Conservation (phyloP, 2,888 invertebrate species). For the Priocnemis perturbator region DNA sequence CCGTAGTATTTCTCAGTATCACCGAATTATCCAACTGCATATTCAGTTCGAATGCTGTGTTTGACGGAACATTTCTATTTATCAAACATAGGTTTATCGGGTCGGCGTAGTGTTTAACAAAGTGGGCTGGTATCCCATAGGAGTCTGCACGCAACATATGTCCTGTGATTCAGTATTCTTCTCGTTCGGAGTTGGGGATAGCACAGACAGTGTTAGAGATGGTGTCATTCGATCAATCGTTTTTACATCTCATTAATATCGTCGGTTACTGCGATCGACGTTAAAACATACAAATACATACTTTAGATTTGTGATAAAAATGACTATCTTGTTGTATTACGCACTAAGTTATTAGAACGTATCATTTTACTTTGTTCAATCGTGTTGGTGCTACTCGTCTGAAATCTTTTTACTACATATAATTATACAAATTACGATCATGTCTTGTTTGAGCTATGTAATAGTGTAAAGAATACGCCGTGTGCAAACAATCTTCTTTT, state of each 20-base stretch:
- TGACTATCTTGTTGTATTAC: conserved; percentile 27
- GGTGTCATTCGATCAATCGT: conserved; percentile 88
- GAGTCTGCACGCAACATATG: conserved; percentile 82
- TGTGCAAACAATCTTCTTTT: conserved; percentile 23
- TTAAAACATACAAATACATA: conserved; percentile 25
- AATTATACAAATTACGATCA: conserved; percentile 26
- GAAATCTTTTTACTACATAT: conserved; percentile 15
- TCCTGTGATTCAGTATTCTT: conserved; percentile 85
- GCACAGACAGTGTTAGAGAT: conserved; percentile 84
- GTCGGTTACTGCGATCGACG: conserved; percentile 45
- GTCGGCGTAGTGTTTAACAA: conserved; percentile 90
- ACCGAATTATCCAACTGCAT: background rate
- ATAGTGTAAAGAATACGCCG: conserved; percentile 6
- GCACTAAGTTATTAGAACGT: conserved; percentile 29
- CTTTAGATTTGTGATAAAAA: conserved; percentile 40
- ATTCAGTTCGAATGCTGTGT: background rate
- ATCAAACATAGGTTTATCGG: conserved; percentile 81
- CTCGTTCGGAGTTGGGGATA: conserved; percentile 85
- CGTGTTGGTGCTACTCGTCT: conserved; percentile 30
- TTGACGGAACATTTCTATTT: background rate
- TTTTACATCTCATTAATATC: conserved; percentile 77
- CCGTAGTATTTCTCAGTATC: background rate
- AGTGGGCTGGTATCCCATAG: conserved; percentile 88
- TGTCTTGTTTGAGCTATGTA: conserved; percentile 23
- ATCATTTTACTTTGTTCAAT: conserved; percentile 33